phyloP scores from a whole-genome alignment of 2,888 invertebrate genomes.

The Troides helena region DNA sequence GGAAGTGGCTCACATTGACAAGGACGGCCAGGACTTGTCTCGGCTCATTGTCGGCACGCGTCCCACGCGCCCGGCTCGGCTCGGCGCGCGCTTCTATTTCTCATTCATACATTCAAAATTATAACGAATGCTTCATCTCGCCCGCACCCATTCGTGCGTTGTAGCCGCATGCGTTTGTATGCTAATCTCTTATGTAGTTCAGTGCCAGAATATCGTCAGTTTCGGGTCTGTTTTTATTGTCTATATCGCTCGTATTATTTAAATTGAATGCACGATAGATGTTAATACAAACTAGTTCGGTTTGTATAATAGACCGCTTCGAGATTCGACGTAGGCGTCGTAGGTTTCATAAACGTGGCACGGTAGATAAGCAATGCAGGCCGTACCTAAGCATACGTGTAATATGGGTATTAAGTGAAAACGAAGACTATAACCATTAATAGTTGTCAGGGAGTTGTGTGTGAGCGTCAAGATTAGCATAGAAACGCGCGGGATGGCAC shows the following conservation, averaged over 20 bases:
- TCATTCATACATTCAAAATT: slow-evolving; percentile 80
- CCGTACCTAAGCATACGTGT: slow-evolving; percentile 50
- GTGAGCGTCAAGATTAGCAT: slow-evolving; percentile 72
- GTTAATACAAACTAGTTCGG: slow-evolving; percentile 75
- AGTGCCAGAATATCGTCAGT: slow-evolving; percentile 74
- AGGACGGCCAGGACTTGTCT: slow-evolving; percentile 79
- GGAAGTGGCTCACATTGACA: slow-evolving; percentile 80
- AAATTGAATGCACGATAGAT: slow-evolving; percentile 78
- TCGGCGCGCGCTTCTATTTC: slow-evolving; percentile 67
- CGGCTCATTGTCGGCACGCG: slow-evolving; percentile 72
- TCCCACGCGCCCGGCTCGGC: slow-evolving; percentile 68
- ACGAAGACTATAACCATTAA: slow-evolving; percentile 71
- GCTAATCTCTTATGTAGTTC: slow-evolving; percentile 64
- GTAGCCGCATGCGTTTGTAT: slow-evolving; percentile 75
- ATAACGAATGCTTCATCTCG: slow-evolving; percentile 72
- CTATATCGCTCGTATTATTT: slow-evolving; percentile 77
- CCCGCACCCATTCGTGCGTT: slow-evolving; percentile 73
- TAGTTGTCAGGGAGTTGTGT: slow-evolving; percentile 69
- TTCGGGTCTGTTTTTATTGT: slow-evolving; percentile 73
- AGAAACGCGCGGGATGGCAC: slow-evolving; percentile 72
- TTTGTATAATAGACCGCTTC: slow-evolving; percentile 54
- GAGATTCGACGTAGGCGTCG: slow-evolving; percentile 67
- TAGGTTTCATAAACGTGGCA: slow-evolving; percentile 70
- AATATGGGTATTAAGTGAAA: slow-evolving; percentile 62
- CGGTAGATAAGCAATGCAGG: slow-evolving; percentile 58